Conservation (phyloP, 92 coral and sea anemone species). For the Scolanthus callimorphus region DNA sequence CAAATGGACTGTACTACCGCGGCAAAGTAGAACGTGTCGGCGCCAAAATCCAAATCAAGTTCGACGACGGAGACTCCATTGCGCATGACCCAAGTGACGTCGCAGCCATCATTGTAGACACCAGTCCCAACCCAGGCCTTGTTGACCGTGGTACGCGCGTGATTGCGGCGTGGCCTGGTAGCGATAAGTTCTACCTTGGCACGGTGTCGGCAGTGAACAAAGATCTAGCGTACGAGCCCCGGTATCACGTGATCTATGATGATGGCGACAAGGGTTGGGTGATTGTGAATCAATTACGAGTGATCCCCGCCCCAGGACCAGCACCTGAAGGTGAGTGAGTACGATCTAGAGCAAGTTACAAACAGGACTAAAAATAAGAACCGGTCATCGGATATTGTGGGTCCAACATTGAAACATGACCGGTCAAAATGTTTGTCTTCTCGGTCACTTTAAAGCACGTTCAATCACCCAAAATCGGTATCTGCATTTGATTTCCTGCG, state of each 20-base stretch:
- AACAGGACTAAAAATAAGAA: too few species aligned
- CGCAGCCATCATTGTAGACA: slow-evolving; percentile 38
- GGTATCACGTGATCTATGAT: slow-evolving; percentile 35
- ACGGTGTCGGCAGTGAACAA: slow-evolving; percentile 22
- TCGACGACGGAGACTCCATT: slow-evolving; percentile 52
- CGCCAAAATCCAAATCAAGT: slow-evolving; percentile 41
- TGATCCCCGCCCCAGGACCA: slow-evolving; percentile 47
- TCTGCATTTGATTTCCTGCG: too few species aligned
- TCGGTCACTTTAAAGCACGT: too few species aligned
- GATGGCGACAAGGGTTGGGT: slow-evolving; percentile 52
- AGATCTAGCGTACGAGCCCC: slow-evolving; percentile 13
- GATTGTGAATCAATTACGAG: slow-evolving; percentile 27
- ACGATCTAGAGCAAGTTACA: too few species aligned
- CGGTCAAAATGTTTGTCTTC: too few species aligned
- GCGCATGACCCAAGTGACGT: slow-evolving; percentile 41
- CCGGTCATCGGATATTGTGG: too few species aligned
- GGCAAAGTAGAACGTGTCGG: slow-evolving; percentile 45
- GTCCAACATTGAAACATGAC: too few species aligned
- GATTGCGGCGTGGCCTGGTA: slow-evolving; percentile 47
- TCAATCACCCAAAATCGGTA: too few species aligned
- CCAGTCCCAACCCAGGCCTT: slow-evolving; percentile 44
- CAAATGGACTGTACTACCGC: slow-evolving; percentile 32
- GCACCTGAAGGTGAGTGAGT: slow-evolving; percentile 42
- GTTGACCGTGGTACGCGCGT: slow-evolving; percentile 50
- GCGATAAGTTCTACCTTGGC: slow-evolving; percentile 35